phyloP scores from a whole-genome alignment of 1,140 invertebrate genomes.

The Micrasema minimum region DNA sequence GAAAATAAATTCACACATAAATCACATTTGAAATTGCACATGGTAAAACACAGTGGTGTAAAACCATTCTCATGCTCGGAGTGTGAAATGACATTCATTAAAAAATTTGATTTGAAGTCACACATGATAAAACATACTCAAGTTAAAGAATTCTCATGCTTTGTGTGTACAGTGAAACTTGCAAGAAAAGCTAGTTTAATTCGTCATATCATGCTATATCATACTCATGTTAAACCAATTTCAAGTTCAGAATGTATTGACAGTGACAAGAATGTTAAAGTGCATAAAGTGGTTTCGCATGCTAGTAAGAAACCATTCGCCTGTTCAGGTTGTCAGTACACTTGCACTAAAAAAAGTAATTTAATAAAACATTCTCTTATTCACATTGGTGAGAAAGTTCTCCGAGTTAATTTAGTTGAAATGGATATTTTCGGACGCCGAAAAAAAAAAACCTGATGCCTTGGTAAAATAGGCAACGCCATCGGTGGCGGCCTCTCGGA shows the following conservation, averaged over 20 bases:
- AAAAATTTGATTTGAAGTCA: not conserved
- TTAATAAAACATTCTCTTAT: not conserved
- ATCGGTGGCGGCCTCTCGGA: too few relatives aligned
- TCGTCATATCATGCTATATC: not conserved
- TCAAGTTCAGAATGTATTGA: not conserved
- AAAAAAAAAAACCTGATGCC: too few relatives aligned
- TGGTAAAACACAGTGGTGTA: not conserved
- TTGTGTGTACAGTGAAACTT: not conserved
- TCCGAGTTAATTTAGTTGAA: too few relatives aligned
- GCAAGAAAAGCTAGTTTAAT: not conserved
- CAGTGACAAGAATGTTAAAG: not conserved
- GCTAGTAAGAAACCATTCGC: not conserved
- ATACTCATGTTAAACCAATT: not conserved
- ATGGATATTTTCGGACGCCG: too few relatives aligned
- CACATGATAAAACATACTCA: not conserved
- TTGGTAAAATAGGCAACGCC: too few relatives aligned
- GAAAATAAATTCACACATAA: too few relatives aligned
- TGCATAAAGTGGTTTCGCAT: not conserved
- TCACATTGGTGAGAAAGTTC: constrained; percentile 51
- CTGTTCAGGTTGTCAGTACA: not conserved
- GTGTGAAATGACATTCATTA: not conserved
- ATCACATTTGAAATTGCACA: not conserved
- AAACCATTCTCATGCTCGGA: not conserved
- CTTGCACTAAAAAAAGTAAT: not conserved
- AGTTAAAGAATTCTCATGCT: not conserved